Evolutionary conservation across 2,797 vertebrate species (phyloP), one percentile per base, ranked within the genome.

Genomic region (Falco berigora): DNA sequence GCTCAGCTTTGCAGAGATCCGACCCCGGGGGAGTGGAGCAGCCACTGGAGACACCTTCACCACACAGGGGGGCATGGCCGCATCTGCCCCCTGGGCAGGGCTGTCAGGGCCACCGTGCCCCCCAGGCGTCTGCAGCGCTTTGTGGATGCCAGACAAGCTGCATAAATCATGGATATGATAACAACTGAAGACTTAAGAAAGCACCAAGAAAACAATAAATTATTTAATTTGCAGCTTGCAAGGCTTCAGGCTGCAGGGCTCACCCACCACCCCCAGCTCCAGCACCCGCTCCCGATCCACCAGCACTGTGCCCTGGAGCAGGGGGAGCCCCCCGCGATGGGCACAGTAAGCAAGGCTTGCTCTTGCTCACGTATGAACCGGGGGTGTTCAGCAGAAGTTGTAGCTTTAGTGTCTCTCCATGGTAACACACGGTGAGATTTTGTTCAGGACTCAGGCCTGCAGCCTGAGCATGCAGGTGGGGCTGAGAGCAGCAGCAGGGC

Each of bases 21-120:
- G 6, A 53, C 4, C 2, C 17, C 2, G 5, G 52, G 2, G 12
- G 63, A 92, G 58, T 6, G 0, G 74, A 76, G 67, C 55, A 19
- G n/a, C n/a, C 40, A 9, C 46, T 3, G 0, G 36, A 40, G 66
- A n/a, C 14, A 2, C 32, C 67, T 72, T 49, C 2, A 12, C 52
- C 1, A 1, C 9, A 24, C 6, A 2, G 5, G 1, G 55, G 17
- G 66, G 23, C 38, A 25, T 0, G 2, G 52, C 66, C 23, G 0
- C 11, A 6, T 8, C 38, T 28, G 28, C 30, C 21, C 46, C 8
- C 0, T 1, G 3, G 42, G 61, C 25, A 38, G 42, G 17, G n/a
- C 56, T n/a, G 46, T 6, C 5, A 1, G 14, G 6, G 50, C 18
- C 52, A 18, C 36, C 2, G 5, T 3, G 1, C 49, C 67, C 76